Evolutionary conservation across 2,113 vertebrate genomes (phyloP).

Genomic region (Carettochelys insculpta): DNA sequence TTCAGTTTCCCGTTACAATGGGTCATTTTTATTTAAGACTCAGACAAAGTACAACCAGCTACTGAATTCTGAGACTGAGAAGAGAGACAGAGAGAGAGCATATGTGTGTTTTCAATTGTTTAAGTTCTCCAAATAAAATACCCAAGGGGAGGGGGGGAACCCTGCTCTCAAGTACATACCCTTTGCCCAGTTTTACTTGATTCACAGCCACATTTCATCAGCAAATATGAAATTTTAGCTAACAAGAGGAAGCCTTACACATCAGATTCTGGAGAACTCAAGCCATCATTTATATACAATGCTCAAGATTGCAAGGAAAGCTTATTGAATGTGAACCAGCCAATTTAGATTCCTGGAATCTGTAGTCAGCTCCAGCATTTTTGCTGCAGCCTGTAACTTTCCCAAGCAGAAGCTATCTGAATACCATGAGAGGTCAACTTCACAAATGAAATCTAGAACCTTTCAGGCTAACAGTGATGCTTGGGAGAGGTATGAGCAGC

Average conservation of each 20-base stretch:
- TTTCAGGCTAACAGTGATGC: not conserved
- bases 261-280: not conserved
- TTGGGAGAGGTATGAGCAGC: not conserved
- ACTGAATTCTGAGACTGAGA: not conserved
- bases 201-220: not conserved
- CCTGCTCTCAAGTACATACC: not conserved
- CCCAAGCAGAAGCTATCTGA: not conserved
- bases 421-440: not conserved
- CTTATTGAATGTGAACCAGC: not conserved
- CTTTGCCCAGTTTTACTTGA: accelerated
- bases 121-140: not conserved
- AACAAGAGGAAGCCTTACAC: not conserved
- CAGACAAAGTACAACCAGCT: not conserved
- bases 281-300: not conserved
- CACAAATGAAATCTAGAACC: not conserved
- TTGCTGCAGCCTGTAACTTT: not conserved
- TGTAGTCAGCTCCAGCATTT: not conserved
- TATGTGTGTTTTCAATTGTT: accelerated
- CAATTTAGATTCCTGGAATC: not conserved
- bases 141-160: not conserved
- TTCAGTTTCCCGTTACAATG: not conserved
- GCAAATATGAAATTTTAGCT: not conserved
- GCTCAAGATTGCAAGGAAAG: not conserved
- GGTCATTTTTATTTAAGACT: accelerated
- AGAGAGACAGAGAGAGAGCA: too few relatives aligned